Base-by-base conservation (phyloP, 2,113 vertebrate genomes). In the Lampris incognitus region DNA sequence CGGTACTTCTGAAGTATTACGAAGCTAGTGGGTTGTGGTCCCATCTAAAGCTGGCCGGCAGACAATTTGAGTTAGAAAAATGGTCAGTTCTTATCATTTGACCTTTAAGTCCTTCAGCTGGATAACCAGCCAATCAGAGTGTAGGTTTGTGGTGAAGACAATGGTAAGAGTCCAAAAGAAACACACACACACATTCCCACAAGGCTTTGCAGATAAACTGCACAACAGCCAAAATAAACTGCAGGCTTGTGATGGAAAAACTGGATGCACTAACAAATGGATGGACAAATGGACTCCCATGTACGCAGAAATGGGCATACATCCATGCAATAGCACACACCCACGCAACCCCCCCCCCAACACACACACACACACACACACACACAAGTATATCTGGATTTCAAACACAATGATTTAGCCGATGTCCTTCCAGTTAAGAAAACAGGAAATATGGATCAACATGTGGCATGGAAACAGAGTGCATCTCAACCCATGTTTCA, bases 101-200 rank as follows among this genome's bases (percentile, higher is more conserved):
- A 83, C 73, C 42, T 49, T 5, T 0, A n/a, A 44, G 74, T 66
- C 74, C 74, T 69, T 73, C 69, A 73, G 57, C 50, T 44, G 68
- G 58, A 65, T 2, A 37, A 76, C 3, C 0, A 42, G 72, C 89
- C 85, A 85, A 85, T 82, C 76, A 78, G 68, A 76, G 74, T 9
- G 4, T 8, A 2, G 57, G n/a, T 51, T 37, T 1, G 72, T 10
- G 44, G 75, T 82, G 67, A 82, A 74, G 85, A 78, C 79, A 83
- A 77, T 11, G 78, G 74, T 73, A 86, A 74, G 79, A 84, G 82
- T 87, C 74, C 84, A 70, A 74, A 79, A 91, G 49, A 92, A 79
- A 93, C 92, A 94, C 91, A 93, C 74, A 58, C 76, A 74, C 75
- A 69, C 72, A 88, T 93, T 94, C 90, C 93, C 92, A 93, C 92